These are phyloP conservation scores for Diachasmimorpha longicaudata DNA, from an alignment of 1,140 invertebrate species.

Conservation along the genomic window DNA sequence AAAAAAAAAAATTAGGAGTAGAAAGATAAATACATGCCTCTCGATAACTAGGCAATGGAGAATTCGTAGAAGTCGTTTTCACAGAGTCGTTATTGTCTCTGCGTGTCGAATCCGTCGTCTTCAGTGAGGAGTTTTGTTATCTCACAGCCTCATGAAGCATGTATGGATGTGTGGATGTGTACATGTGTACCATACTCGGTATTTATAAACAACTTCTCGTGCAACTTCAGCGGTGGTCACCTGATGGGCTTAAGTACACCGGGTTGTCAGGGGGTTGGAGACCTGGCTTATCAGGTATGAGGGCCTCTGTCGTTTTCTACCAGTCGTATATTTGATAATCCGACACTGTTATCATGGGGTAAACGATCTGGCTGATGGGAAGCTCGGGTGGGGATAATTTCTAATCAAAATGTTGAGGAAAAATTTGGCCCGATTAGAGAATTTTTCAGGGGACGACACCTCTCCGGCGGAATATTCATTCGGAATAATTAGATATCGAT, in stretches of 20 bases:
- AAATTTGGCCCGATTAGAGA: too few species aligned
- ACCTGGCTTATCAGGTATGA: not conserved
- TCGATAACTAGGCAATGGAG: not conserved
- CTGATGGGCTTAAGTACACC: not conserved
- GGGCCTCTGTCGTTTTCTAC: not conserved
- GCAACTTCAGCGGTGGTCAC: conserved; percentile 9
- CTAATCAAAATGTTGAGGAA: not conserved
- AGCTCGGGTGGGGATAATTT: not conserved
- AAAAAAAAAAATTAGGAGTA: not conserved
- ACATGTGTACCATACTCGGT: not conserved
- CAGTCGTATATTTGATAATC: conserved; percentile 12
- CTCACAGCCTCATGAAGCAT: conserved; percentile 9
- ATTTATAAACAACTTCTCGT: conserved; percentile 4
- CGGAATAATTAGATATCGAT: not conserved
- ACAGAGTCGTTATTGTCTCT: conserved; percentile 20
- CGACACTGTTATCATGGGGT: conserved; percentile 31
- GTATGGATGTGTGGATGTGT: too few species aligned
- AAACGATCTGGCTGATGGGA: not conserved
- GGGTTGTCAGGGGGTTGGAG: not conserved
- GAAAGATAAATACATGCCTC: conserved; percentile 3
- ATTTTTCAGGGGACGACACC: too few species aligned
- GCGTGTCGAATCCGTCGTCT: conserved; percentile 19
- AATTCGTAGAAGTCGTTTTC: conserved; percentile 18
- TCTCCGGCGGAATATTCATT: not conserved
- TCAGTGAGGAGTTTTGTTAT: conserved; percentile 6